Evolutionary conservation across 2,113 vertebrate species (phyloP), one percentile per base, ranked within the genome.

Genomic region (Corythoichthys haematopterus): DNA sequence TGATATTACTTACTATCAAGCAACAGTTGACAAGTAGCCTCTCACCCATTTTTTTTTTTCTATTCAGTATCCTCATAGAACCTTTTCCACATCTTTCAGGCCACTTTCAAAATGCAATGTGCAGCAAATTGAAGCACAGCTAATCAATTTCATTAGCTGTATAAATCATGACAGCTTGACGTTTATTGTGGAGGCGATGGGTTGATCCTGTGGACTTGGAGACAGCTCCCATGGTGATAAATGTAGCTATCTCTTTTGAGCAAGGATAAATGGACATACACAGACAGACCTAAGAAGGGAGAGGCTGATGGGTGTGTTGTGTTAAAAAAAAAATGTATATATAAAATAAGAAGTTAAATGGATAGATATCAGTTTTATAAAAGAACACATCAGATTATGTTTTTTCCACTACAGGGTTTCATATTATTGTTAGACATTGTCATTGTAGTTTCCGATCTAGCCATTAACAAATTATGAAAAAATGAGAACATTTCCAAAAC

Each of bases 81-180:
- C 7, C 28, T 16, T 66, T 46, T 13, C 46, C 43, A 67, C 84
- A 82, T 90, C 87, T 91, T 80, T 73, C 70, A 72, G 5, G 20
- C 11, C 12, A 2, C 11, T 5, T 62, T 20, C 20, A n/a, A 46
- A 62, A 62, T 3, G 20, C 43, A 13, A 12, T 7, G 43, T 7
- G 60, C 43, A 2, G 20, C 43, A 62, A 91, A 90, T 67, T 78
- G 82, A 59, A 61, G 79, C 76, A 74, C 90, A 43, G 92, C 94
- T 95, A 95, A 98, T 97, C 95, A 93, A 94, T 97, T 94, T 94
- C 92, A 93, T 93, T 91, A 93, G 93, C 90, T 90, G 84, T 93
- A 94, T 97, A 94, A 96, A 94, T 98, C 94, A 95, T 84, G 89
- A 74, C 88, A 77, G 85, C 87, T 84, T 94, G 96, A 96, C 96